A percentile compares a stretch with the other conserved stretches of the same genome.
Evolutionary conservation across 2,888 invertebrate species (phyloP).

Genomic region (Heteropelma amictum): DNA sequence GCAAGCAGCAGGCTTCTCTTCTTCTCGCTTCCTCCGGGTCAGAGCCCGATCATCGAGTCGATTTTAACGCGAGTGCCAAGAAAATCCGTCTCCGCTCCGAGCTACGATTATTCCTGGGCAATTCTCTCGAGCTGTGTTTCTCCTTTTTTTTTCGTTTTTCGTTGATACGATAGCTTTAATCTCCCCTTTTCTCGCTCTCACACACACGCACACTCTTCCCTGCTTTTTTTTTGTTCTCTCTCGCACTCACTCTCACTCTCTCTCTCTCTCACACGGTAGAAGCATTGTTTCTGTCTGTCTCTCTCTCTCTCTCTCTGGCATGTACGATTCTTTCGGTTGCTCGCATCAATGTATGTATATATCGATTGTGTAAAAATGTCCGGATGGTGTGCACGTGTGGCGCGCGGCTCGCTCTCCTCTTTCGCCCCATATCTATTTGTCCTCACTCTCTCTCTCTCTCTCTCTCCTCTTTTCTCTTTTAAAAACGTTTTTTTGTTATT

Average conservation of each 20-base stretch:
- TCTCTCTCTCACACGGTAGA: slow-evolving; percentile 28
- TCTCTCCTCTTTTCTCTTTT: too few relatives aligned
- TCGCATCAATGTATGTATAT: slow-evolving; percentile 47
- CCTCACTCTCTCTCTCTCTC: slow-evolving; percentile 10
- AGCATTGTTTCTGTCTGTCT: slow-evolving; percentile 2
- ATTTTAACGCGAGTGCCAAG: background rate
- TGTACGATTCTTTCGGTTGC: slow-evolving; percentile 52
- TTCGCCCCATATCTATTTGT: slow-evolving; percentile 18
- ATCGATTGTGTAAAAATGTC: slow-evolving; percentile 55
- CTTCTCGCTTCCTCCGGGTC: too few relatives aligned
- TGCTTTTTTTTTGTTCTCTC: slow-evolving; percentile 16
- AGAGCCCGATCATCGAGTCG: background rate
- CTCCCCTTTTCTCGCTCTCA: slow-evolving; percentile 37
- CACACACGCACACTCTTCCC: slow-evolving; percentile 36
- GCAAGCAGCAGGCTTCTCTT: too few relatives aligned
- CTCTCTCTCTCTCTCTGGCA: slow-evolving; percentile 11
- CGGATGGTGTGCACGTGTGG: slow-evolving; percentile 56
- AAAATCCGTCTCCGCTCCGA: background rate
- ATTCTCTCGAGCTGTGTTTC: background rate
- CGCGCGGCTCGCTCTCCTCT: slow-evolving; percentile 51
- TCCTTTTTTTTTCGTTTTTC: slow-evolving; percentile 4
- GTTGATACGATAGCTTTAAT: slow-evolving; percentile 39
- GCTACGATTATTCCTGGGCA: slow-evolving; percentile 1
- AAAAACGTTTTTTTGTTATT: slow-evolving; percentile 31
- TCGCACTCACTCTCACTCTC: background rate